Conservation (phyloP, 2,888 invertebrate species). For the Lycaena phlaeas region DNA sequence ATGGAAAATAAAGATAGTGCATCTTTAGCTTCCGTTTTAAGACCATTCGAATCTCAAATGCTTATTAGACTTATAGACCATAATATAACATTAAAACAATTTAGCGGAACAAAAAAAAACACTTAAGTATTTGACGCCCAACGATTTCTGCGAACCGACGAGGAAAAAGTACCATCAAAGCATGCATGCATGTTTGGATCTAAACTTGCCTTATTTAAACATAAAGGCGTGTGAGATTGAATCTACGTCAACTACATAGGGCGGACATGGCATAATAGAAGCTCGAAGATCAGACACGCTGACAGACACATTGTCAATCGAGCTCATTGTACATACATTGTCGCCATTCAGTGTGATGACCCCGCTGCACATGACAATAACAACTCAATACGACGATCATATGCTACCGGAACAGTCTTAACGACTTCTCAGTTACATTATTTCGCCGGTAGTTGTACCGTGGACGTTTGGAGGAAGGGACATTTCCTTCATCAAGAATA, state of each 20-base stretch:
- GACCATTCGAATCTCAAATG: background rate
- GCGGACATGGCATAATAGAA: background rate
- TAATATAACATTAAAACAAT: too few species aligned
- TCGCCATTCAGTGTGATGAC: slow-evolving; percentile 41
- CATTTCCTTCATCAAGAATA: slow-evolving; percentile 5
- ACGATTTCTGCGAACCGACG: too few species aligned
- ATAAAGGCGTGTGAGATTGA: too few species aligned
- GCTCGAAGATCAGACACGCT: slow-evolving; percentile 11
- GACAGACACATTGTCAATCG: slow-evolving; percentile 31
- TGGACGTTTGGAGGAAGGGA: slow-evolving; percentile 1
- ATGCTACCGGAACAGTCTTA: slow-evolving; percentile 4
- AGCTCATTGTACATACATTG: slow-evolving; percentile 42
- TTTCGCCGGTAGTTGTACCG: background rate
- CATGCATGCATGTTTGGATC: too few species aligned
- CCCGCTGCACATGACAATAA: slow-evolving; percentile 30
- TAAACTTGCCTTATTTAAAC: too few species aligned
- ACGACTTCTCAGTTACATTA: background rate
- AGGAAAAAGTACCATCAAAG: too few species aligned
- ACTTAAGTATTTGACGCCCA: too few species aligned
- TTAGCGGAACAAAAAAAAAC: too few species aligned
- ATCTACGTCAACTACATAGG: background rate
- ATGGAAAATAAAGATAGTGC: too few species aligned
- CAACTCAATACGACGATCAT: slow-evolving; percentile 10
- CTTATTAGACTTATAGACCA: too few species aligned
- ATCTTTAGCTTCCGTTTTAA: background rate